These are phyloP conservation scores for Scaptomyza graminum DNA, from an alignment of 1,140 invertebrate species.

Conservation along the genomic window DNA sequence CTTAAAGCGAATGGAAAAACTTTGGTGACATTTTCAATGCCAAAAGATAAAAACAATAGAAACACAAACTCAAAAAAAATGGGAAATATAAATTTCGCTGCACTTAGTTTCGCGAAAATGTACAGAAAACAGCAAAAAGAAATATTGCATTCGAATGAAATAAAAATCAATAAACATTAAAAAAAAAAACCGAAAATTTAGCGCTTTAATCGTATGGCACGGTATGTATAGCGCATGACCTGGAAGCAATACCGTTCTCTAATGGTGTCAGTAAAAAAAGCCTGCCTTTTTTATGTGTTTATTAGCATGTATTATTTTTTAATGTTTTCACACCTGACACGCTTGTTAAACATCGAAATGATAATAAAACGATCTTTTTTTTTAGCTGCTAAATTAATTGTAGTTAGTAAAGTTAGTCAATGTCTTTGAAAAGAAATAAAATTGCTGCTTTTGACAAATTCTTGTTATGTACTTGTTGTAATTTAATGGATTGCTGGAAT, in stretches of 20 bases:
- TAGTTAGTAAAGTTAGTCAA: too few species aligned
- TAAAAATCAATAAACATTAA: background rate
- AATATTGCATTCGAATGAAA: background rate
- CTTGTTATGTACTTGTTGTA: too few species aligned
- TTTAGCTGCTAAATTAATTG: too few species aligned
- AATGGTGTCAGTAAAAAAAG: background rate
- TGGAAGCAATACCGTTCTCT: too few species aligned
- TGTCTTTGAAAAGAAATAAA: too few species aligned
- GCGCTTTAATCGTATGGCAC: too few species aligned
- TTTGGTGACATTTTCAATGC: background rate
- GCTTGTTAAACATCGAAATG: background rate
- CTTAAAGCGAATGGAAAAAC: constrained; percentile 8
- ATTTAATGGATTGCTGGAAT: background rate
- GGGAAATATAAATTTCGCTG: constrained; percentile 1
- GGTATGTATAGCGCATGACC: too few species aligned
- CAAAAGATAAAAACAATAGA: too few species aligned
- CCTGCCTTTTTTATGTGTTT: background rate
- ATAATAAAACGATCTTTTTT: background rate
- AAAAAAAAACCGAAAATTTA: background rate
- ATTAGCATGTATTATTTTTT: background rate
- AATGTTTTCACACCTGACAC: background rate
- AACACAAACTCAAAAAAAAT: too few species aligned
- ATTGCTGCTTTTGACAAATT: too few species aligned
- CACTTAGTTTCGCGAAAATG: background rate
- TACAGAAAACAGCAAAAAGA: constrained; percentile 18